Base-by-base conservation (phyloP, 2,888 invertebrate species). In the Trichogramma evanescens region DNA sequence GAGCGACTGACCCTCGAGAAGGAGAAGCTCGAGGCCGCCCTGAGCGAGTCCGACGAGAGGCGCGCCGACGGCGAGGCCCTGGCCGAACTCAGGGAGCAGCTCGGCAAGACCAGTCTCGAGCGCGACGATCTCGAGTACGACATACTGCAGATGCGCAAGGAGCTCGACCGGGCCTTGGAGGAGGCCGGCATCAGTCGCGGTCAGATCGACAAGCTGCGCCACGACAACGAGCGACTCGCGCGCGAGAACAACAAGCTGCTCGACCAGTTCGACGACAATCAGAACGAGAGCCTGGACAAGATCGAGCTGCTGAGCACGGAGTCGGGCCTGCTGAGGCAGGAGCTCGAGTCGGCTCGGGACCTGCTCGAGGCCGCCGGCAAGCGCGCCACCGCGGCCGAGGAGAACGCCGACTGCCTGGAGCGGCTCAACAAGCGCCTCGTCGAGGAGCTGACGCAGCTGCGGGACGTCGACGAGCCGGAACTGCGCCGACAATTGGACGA, bases 121-220 rank as follows among this genome's bases (percentile, higher is more conserved):
- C 86, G 84, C 68, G 81, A 82, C 66, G 81, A 81, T 6, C 80
- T 87, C 69, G 83, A 85, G 70, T 81, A 82, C 53, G 84, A 85
- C 75, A 82, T 86, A 53, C 76, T 80, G 52, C 82, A 81, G 57
- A 80, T 85, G 69, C 81, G 84, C 68, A 80, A 80, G 51, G 83
- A 85, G 66, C 75, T 86, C 6, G 75, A 80, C 42, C 78, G 78
- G 52, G 79, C 76, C 3, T 71, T 82, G 0, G 66, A 63, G n/a
- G 65, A 69, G 10, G 10, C 69, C 4, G 65, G 70, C 3, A 5
- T 9, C 5, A 68, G 62, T 8, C 63, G 69, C n/a, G 53, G 44
- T 6, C 58, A 67, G 55, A 58, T 67, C 26, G 62, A 66, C 6
- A 68, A 67, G 13, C 50, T 75, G 10, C 53, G 8, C 9, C 55